Evolutionary conservation across 2,888 invertebrate species (phyloP), one percentile per base, ranked within the genome.

Genomic region (Linyphia triangularis): DNA sequence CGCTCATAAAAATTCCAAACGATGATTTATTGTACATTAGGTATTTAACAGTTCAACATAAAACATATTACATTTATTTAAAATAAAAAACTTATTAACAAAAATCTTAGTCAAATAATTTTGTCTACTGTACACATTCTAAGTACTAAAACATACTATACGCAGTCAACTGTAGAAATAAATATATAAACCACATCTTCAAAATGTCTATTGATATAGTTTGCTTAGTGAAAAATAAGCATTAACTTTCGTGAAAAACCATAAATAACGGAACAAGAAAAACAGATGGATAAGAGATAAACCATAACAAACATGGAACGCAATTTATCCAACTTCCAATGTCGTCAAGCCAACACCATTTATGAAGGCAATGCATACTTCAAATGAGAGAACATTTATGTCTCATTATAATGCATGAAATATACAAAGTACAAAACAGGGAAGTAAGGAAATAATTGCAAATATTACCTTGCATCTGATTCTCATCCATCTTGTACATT

Each of bases 401-500:
- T 61, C 2, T 43, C 43, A 59, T 59, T 10, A n/a, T 22, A 59
- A n/a, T 43, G 4, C 10, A 10, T 43, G 16, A 43, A 3, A 43
- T 4, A 43, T 43, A 16, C 51, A n/a, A 13, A 51, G 51, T n/a
- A 51, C 5, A 5, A 51, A 10, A 43, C 26, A 70, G 26, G 1
- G 13, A 37, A 33, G 57, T 67, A 30, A 69, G 51, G 69, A 69
- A 72, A 72, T 57, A 67, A 72, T 33, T 16, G 43, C 40, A 75
- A 77, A 67, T 61, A 70, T 16, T 84, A 88, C 86, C 86, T 81
- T 88, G 86, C 65, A 81, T 73, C 37, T 81, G 86, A 73, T 22
- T 81, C 86, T 88, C 86, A 81, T 88, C 86, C 86, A 88, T 88
- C 65, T 88, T 88, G 75, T 67, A 81, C 73, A 88, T 81, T 82